These are phyloP conservation scores for Lasioglossum calceatum DNA, from an alignment of 2,888 invertebrate species.

Conservation along the genomic window DNA sequence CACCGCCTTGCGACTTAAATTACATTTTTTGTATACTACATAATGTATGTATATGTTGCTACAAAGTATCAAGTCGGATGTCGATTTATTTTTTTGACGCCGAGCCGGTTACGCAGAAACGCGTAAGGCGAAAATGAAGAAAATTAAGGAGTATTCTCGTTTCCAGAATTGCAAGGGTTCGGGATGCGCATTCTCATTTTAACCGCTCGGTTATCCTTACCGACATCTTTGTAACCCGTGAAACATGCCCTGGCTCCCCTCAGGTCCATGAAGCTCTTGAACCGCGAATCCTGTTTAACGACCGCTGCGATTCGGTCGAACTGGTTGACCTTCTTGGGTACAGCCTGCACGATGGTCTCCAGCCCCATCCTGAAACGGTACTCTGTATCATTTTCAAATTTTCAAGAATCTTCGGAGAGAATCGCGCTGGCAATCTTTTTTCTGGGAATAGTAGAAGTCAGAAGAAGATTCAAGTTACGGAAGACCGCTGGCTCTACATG, in stretches of 20 bases:
- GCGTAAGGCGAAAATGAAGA: too few species aligned
- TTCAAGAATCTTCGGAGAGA: background rate
- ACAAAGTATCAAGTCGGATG: too few species aligned
- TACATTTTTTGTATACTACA: too few species aligned
- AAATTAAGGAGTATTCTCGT: too few species aligned
- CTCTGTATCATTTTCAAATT: background rate
- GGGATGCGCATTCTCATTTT: too few species aligned
- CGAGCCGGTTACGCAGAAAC: too few species aligned
- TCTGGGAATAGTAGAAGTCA: background rate
- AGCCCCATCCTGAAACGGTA: slow-evolving; percentile 85
- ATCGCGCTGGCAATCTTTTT: background rate
- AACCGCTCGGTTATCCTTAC: slow-evolving; percentile 78
- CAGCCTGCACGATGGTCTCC: slow-evolving; percentile 87
- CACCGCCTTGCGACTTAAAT: too few species aligned
- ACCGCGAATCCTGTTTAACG: slow-evolving; percentile 87
- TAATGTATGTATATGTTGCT: too few species aligned
- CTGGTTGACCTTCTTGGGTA: slow-evolving; percentile 86
- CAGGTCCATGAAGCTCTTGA: slow-evolving; percentile 88
- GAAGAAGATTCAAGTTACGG: background rate
- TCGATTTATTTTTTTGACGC: too few species aligned
- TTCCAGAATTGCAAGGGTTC: too few species aligned
- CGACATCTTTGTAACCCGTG: slow-evolving; percentile 91
- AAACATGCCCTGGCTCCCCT: slow-evolving; percentile 91
- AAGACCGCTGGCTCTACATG: background rate
- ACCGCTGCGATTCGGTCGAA: slow-evolving; percentile 89